Conservation (phyloP, 1,140 invertebrate genomes). For the Hydropsyche tenuis region DNA sequence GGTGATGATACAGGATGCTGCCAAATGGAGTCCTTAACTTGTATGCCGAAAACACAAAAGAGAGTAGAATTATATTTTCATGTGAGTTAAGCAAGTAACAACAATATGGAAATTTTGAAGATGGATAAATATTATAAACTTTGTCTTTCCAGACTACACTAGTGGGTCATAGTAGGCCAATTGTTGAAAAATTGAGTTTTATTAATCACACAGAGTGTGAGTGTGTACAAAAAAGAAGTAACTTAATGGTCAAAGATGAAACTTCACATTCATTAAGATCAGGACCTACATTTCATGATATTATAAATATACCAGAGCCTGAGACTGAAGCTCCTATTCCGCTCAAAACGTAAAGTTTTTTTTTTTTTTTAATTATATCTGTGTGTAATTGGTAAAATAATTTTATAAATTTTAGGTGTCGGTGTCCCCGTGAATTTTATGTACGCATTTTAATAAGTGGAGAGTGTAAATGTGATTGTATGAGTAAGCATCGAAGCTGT, state of each 20-base stretch:
- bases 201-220: slow-evolving; percentile 49
- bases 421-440: slow-evolving; percentile 73
- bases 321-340: slow-evolving; percentile 43
- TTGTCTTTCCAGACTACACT: slow-evolving; percentile 36
- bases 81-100: slow-evolving; percentile 55
- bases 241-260: slow-evolving; percentile 48
- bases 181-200: slow-evolving; percentile 46
- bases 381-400: not conserved
- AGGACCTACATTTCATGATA: slow-evolving; percentile 10
- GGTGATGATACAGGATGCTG: slow-evolving; percentile 82
- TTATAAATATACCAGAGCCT: slow-evolving; percentile 35
- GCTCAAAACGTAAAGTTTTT: slow-evolving; percentile 38
- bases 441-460: slow-evolving; percentile 65
- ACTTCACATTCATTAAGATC: slow-evolving; percentile 23
- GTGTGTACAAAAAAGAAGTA: slow-evolving; percentile 37
- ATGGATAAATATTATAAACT: not conserved
- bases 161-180: slow-evolving; percentile 28
- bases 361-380: too few relatives aligned
- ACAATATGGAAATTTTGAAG: not conserved
- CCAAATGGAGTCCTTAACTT: slow-evolving; percentile 65
- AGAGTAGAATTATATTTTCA: slow-evolving; percentile 74
- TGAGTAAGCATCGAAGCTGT: slow-evolving; percentile 70
- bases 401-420: slow-evolving; percentile 65
- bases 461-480: slow-evolving; percentile 74
- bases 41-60: slow-evolving; percentile 70